phyloP scores from a whole-genome alignment of 2,113 vertebrate species.

The Diphyllodes magnificus region DNA sequence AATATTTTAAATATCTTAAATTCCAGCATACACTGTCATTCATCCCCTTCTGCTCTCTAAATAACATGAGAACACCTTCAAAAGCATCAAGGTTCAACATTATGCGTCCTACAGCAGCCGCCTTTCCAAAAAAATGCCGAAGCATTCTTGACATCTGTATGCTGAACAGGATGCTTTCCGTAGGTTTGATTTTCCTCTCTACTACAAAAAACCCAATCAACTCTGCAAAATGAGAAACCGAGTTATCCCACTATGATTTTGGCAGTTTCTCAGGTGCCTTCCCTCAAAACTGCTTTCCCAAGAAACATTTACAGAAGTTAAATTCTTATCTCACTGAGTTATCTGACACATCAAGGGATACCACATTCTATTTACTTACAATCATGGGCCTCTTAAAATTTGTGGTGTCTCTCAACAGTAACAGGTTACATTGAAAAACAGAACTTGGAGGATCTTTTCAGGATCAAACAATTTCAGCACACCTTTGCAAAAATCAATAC shows the following conservation, averaged over 20 bases:
- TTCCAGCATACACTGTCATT: neutral
- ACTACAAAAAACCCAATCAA: neutral
- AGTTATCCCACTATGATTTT: neutral
- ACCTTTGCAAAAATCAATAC: neutral
- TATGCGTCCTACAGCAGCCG: neutral
- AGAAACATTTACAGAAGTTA: neutral
- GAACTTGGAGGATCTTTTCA: neutral
- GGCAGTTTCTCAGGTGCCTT: neutral
- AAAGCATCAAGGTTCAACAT: neutral
- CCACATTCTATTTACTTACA: neutral
- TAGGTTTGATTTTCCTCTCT: neutral
- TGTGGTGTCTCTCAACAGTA: neutral
- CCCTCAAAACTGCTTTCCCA: neutral
- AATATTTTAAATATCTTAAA: neutral
- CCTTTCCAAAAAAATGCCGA: neutral
- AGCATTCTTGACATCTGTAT: neutral
- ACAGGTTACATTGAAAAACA: neutral
- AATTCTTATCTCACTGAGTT: neutral
- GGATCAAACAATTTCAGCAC: neutral
- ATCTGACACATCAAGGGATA: neutral
- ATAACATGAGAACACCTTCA: neutral
- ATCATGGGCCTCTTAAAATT: neutral
- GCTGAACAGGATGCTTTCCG: neutral
- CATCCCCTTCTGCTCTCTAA: neutral
- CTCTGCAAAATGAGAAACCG: neutral